Base-by-base conservation (phyloP, 2,113 vertebrate genomes). In the Spilogale gracilis region DNA sequence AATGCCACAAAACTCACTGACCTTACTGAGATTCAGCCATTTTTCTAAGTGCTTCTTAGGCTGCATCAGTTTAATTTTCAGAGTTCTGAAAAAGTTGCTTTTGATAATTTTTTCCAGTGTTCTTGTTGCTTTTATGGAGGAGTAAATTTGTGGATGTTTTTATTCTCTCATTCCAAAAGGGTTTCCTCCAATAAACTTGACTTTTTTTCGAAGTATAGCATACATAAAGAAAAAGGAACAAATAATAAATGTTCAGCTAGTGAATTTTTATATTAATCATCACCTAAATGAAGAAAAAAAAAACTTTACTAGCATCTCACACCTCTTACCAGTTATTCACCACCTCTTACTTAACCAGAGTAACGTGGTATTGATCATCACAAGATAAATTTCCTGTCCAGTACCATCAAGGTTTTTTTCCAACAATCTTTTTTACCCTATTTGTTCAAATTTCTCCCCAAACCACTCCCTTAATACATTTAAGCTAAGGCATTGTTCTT, bases 11-110 rank as follows among this genome's bases (percentile, higher is more conserved):
- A 80, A 2, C 54, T 61, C 52, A 32, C 67, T 90, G 52, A 21
- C 30, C 45, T 43, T 74, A 45, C 67, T 21, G 10, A 76, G 78
- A 84, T 65, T 45, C 87, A 67, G 69, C 43, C 54, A 73, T 81
- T 74, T 87, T 92, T 92, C 89, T n/a, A 92, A 86, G 45, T 61
- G 65, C 56, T 81, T 81, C 38, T 81, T 92, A 65, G 54, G 54
- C 21, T 56, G 30, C 43, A 21, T 90, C 67, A 30, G 56, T 23
- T 95, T 94, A 54, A 95, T 32, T 45, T 67, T 61, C 58, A 60
- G 60, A 87, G 21, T 81, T 85, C 71, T 74, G 16, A 38, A 81
- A 88, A 91, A 61, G 13, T 83, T 91, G 50, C 63, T 82, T 76
- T 93, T 32, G 18, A 30, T 92, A 0, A 88, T 92, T 93, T 89